Conservation (phyloP, 2,797 vertebrate species). For the Dendrocincla fuliginosa region DNA sequence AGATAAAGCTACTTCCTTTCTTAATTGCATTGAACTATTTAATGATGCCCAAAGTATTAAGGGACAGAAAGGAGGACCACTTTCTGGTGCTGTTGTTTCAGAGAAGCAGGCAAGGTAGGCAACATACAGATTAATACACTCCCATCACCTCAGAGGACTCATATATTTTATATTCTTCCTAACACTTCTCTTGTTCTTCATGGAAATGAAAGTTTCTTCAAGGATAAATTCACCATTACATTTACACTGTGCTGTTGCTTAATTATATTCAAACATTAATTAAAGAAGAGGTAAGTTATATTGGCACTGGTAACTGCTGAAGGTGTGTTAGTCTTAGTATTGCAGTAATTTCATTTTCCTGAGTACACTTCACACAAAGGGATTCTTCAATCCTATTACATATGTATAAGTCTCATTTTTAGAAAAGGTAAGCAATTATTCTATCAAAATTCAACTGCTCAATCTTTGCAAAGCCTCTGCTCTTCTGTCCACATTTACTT, state of each 20-base stretch:
- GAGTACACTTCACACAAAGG: background rate
- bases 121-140: background rate
- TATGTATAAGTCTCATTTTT: background rate
- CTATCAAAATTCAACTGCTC: background rate
- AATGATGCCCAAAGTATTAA: background rate
- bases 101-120: background rate
- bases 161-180: background rate
- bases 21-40: background rate
- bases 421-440: background rate
- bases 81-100: background rate
- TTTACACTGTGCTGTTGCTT: background rate
- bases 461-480: background rate
- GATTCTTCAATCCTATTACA: background rate
- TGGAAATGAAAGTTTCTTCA: background rate
- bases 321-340: background rate
- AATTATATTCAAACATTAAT: slow-evolving; percentile 19
- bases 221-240: background rate
- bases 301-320: background rate
- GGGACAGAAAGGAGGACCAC: background rate
- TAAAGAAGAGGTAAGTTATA: background rate
- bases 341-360: background rate
- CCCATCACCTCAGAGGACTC: background rate
- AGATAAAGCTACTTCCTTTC: background rate
- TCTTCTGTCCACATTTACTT: background rate
- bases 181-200: background rate